Evolutionary conservation across 37 sponge, comb jelly and placozoan genomes (phyloP).

Genomic region (Ephydatia muelleri): DNA sequence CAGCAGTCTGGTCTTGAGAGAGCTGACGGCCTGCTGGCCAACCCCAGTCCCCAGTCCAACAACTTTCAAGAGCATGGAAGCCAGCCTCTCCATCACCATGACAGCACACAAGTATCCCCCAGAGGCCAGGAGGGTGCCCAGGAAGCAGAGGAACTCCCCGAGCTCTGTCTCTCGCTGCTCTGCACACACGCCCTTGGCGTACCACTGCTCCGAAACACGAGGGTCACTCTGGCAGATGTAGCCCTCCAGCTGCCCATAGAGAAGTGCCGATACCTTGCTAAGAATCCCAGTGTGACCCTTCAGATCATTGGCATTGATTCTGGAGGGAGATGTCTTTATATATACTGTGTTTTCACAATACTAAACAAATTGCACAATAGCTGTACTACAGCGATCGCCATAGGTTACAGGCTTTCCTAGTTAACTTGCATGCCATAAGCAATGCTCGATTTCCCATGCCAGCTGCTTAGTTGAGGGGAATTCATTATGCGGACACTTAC

Average conservation of each 20-base stretch:
- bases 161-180: slow-evolving; percentile 30
- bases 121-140: slow-evolving; percentile 46
- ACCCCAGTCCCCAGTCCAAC: slow-evolving; percentile 22
- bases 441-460: no score
- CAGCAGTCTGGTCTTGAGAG: slow-evolving; percentile 64
- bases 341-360: neutral
- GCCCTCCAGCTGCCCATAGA: slow-evolving; percentile 43
- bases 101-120: slow-evolving; percentile 12
- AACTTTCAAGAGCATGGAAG: slow-evolving; percentile 33
- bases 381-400: neutral
- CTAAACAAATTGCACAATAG: neutral
- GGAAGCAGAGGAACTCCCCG: slow-evolving; percentile 40
- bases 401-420: no score
- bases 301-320: slow-evolving; percentile 40
- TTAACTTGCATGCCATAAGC: no score
- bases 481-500: no score
- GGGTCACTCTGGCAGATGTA: neutral
- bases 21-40: slow-evolving; percentile 36
- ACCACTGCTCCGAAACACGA: neutral
- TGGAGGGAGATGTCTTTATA: neutral
- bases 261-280: slow-evolving; percentile 1
- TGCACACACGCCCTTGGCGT: neutral
- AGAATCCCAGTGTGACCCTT: slow-evolving; percentile 30
- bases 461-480: no score
- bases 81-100: slow-evolving; percentile 29